These are phyloP conservation scores for Plotosus lineatus DNA, from an alignment of 2,113 vertebrate species.

Conservation along the genomic window DNA sequence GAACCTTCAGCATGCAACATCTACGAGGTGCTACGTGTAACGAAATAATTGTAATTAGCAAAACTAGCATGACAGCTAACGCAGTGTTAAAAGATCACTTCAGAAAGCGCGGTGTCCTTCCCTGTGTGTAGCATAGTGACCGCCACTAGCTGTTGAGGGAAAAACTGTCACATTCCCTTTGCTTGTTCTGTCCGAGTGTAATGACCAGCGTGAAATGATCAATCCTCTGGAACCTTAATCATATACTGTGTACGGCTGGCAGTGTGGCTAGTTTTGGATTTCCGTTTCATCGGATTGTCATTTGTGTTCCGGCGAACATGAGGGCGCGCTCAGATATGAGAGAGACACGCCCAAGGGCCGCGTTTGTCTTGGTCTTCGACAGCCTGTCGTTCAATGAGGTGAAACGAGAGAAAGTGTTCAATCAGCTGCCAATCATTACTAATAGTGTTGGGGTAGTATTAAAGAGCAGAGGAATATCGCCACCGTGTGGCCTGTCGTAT, in stretches of 20 bases:
- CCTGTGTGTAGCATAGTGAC: background rate
- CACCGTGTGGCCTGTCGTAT: background rate
- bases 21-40: background rate
- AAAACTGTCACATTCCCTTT: too few relatives aligned
- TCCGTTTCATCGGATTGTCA: background rate
- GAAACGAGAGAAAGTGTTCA: background rate
- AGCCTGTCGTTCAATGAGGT: background rate
- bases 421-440: background rate
- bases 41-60: background rate
- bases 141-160: background rate
- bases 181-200: background rate
- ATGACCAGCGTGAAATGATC: too few relatives aligned
- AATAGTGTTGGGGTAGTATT: background rate
- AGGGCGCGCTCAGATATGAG: too few relatives aligned
- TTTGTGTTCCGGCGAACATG: background rate
- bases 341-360: background rate
- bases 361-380: background rate
- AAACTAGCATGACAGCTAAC: background rate
- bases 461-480: background rate
- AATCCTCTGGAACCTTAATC: background rate
- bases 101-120: background rate
- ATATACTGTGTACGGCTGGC: background rate
- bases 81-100: background rate
- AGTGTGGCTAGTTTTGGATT: background rate
- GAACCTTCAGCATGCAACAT: background rate